Evolutionary conservation across 1,140 invertebrate species (phyloP).

Genomic region (Cherax destructor): DNA sequence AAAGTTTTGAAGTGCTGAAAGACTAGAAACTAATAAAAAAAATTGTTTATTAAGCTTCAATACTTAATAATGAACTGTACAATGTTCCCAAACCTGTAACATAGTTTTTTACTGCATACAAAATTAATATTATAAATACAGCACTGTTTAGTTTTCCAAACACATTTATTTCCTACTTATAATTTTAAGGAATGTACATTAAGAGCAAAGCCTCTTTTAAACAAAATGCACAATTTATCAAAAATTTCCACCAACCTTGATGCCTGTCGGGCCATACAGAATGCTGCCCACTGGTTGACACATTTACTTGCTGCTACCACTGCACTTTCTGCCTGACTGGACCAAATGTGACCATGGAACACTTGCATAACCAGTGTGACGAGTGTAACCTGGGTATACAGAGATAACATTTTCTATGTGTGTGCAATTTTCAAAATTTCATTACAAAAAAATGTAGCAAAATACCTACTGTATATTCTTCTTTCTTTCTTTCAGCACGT

Average conservation of each 20-base stretch:
- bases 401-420: neutral
- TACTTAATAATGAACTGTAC: no score
- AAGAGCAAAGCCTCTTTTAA: neutral
- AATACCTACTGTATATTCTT: no score
- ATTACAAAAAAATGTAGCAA: no score
- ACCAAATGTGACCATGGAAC: conserved; percentile 81
- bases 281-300: conserved; percentile 88
- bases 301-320: conserved; percentile 78
- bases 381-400: conserved; percentile 79
- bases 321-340: conserved; percentile 75
- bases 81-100: no score
- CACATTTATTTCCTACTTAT: no score
- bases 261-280: conserved; percentile 90
- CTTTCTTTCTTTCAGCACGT: no score
- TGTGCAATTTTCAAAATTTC: neutral
- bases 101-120: no score
- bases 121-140: no score
- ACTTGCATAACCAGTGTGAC: conserved; percentile 89
- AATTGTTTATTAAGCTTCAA: no score
- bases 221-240: neutral
- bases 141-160: no score
- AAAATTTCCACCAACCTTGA: conserved; percentile 76
- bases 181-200: neutral
- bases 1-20: no score
- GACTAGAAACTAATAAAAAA: neutral